Evolutionary conservation across 1,140 invertebrate genomes (phyloP).

Genomic region (Macrotrachela quadricornifera): DNA sequence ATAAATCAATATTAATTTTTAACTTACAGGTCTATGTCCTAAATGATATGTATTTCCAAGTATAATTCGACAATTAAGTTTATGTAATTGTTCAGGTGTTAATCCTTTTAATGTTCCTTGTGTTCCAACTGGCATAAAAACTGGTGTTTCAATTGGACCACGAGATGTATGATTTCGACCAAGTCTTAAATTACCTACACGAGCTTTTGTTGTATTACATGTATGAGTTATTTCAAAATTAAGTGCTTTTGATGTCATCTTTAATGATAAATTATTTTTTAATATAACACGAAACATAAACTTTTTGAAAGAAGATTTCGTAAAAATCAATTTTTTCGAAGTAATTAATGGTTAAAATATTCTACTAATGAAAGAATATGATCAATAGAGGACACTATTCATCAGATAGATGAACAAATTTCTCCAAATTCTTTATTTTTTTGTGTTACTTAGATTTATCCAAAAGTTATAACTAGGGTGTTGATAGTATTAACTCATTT

Average conservation of each 20-base stretch:
- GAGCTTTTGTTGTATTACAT: conserved; percentile 56
- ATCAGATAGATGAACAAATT: too few species aligned
- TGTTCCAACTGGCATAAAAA: conserved; percentile 91
- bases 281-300: too few species aligned
- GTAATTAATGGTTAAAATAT: too few species aligned
- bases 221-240: conserved; percentile 19
- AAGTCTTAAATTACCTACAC: conserved; percentile 45
- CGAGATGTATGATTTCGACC: conserved; percentile 37
- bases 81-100: conserved; percentile 67
- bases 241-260: neutral
- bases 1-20: neutral
- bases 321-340: too few species aligned
- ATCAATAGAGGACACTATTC: too few species aligned
- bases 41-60: conserved; percentile 93
- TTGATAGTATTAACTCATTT: too few species aligned
- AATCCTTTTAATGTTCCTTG: conserved; percentile 87
- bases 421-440: too few species aligned
- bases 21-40: conserved; percentile 60
- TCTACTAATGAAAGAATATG: too few species aligned
- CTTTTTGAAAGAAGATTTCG: too few species aligned
- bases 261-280: neutral
- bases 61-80: conserved; percentile 70
- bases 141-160: conserved; percentile 52
- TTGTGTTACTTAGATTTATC: too few species aligned
- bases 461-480: too few species aligned